Evolutionary conservation across 2,888 invertebrate species (phyloP).

Genomic region (Acanthococcus lagerstroemiae): DNA sequence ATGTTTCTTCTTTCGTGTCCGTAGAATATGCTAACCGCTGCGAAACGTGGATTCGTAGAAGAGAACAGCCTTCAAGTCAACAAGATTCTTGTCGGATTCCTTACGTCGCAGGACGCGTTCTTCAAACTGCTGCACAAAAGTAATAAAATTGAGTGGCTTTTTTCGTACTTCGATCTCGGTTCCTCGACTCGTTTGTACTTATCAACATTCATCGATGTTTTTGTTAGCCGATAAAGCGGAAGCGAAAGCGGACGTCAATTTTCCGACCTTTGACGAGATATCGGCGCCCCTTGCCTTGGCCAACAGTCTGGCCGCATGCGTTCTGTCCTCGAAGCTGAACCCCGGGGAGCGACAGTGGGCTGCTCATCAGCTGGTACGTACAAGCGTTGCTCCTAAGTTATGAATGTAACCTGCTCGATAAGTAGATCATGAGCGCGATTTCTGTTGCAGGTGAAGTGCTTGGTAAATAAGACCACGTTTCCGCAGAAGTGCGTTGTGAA

Average conservation of each 20-base stretch:
- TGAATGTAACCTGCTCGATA: too few relatives aligned
- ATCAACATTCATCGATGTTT: too few relatives aligned
- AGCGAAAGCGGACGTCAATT: too few relatives aligned
- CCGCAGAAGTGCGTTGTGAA: constrained; percentile 41
- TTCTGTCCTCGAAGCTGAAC: constrained; percentile 48
- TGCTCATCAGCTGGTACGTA: constrained; percentile 48
- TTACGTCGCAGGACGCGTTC: constrained; percentile 16
- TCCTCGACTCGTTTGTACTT: too few relatives aligned
- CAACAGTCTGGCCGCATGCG: constrained; percentile 51
- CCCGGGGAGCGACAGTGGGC: constrained; percentile 51
- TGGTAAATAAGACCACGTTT: constrained; percentile 42
- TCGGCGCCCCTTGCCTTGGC: constrained; percentile 46
- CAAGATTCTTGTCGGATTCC: constrained; percentile 18
- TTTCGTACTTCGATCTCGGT: too few relatives aligned
- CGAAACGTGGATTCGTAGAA: constrained; percentile 13
- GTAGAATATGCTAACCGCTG: constrained; percentile 15
- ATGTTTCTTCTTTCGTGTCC: background rate
- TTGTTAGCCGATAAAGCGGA: too few relatives aligned
- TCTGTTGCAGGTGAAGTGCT: constrained; percentile 40
- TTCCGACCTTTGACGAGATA: constrained; percentile 3
- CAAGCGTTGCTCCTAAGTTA: background rate
- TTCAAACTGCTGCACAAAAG: constrained; percentile 18
- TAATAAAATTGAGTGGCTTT: too few relatives aligned
- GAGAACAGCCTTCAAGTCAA: constrained; percentile 23
- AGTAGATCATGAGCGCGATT: too few relatives aligned